Conservation (phyloP, 2,113 vertebrate species). For the Cynoglossus semilaevis region DNA sequence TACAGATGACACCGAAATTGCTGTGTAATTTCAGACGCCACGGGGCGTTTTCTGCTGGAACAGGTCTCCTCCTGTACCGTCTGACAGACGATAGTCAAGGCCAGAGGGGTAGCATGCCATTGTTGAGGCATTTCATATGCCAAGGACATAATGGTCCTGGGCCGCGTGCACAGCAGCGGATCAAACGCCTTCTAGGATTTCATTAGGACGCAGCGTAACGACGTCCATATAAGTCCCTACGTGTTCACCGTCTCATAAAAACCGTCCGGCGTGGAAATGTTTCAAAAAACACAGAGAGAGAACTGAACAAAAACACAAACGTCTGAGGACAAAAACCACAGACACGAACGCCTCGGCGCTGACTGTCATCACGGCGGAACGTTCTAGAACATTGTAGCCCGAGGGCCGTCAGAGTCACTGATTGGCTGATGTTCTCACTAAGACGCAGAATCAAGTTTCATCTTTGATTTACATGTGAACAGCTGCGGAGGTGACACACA, state of each 20-base stretch:
- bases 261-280: neutral
- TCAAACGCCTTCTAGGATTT: conserved; percentile 62
- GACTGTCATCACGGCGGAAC: conserved; percentile 2
- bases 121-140: conserved; percentile 60
- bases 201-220: conserved; percentile 39
- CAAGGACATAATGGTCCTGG: conserved; percentile 49
- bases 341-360: neutral
- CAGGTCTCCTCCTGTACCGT: conserved; percentile 71
- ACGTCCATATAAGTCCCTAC: conserved; percentile 35
- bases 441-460: conserved; percentile 54
- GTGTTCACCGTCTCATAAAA: neutral
- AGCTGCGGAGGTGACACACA: conserved; percentile 62
- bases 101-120: conserved; percentile 54
- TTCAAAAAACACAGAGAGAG: no score
- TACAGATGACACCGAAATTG: conserved; percentile 80
- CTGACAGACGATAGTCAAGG: conserved; percentile 68
- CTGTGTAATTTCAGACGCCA: conserved; percentile 77
- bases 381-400: conserved; percentile 12
- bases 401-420: conserved; percentile 33
- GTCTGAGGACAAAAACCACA: no score
- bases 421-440: conserved; percentile 43
- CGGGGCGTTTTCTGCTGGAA: conserved; percentile 58
- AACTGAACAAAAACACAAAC: no score
- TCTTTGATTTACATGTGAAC: conserved; percentile 71
- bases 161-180: conserved; percentile 51